Conservation (phyloP, 2,113 vertebrate species). For the Pterocles orientalis region DNA sequence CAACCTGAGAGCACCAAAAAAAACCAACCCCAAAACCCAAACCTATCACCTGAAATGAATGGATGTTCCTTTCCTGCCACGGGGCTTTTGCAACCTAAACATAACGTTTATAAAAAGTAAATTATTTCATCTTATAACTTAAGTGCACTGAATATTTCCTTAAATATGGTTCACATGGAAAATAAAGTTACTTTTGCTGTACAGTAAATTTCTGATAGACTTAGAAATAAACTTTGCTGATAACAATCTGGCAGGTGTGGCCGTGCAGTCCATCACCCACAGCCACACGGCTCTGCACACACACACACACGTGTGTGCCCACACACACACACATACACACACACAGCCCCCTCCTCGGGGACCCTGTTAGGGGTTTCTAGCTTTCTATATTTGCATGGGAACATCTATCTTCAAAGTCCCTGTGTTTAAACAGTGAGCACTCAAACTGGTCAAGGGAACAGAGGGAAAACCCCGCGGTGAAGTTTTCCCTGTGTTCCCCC, state of each 20-base stretch:
- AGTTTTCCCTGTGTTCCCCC: neutral
- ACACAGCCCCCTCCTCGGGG: neutral
- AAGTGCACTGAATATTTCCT: slow-evolving; percentile 82
- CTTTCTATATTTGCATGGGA: slow-evolving; percentile 54
- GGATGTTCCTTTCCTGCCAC: slow-evolving; percentile 39
- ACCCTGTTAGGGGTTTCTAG: slow-evolving; percentile 51
- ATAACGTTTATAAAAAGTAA: slow-evolving; percentile 78
- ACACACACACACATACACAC: neutral
- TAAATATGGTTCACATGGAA: slow-evolving; percentile 83
- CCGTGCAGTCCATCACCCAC: neutral
- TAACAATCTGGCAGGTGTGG: slow-evolving; percentile 48
- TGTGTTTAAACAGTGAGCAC: slow-evolving; percentile 57
- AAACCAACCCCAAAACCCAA: neutral
- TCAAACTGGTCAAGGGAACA: neutral
- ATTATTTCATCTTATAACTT: slow-evolving; percentile 83
- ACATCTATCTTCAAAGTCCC: slow-evolving; percentile 66
- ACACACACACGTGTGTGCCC: neutral
- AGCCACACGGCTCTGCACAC: neutral
- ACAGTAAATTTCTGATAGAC: slow-evolving; percentile 76
- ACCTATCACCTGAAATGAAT: neutral
- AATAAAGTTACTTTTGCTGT: slow-evolving; percentile 81
- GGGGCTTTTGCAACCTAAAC: slow-evolving; percentile 65
- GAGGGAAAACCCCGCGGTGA: neutral
- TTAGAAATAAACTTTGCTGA: slow-evolving; percentile 75
- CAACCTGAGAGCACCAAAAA: slow-evolving; percentile 22